Evolutionary conservation across 2,113 vertebrate species (phyloP).

Genomic region (Anhinga rufa): DNA sequence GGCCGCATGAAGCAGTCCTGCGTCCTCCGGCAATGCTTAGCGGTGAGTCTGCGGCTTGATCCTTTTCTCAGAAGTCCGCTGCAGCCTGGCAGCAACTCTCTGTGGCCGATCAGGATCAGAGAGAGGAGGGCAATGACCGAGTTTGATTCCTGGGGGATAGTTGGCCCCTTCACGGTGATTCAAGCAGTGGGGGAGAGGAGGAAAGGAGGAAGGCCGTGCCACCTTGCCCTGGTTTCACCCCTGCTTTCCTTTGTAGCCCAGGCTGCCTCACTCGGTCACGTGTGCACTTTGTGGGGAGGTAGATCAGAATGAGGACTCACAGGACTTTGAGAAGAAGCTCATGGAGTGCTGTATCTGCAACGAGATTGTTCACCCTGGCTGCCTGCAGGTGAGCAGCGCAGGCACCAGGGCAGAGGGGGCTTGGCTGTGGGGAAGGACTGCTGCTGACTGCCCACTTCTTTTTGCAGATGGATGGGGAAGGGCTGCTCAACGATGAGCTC

Average conservation of each 20-base stretch:
- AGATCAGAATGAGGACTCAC: conserved; percentile 85
- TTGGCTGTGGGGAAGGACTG: background rate
- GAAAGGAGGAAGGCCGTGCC: background rate
- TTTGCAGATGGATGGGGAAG: conserved; percentile 87
- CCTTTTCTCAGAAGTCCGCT: background rate
- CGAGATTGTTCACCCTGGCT: conserved; percentile 90
- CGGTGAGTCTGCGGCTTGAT: conserved; percentile 74
- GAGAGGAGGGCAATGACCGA: background rate
- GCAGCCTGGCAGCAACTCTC: background rate
- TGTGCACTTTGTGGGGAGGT: conserved; percentile 93
- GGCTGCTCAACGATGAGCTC: conserved; percentile 90
- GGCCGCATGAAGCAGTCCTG: conserved; percentile 95
- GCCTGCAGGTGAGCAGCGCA: conserved; percentile 79
- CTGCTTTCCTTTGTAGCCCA: conserved; percentile 79
- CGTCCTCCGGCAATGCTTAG: conserved; percentile 87
- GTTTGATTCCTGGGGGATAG: background rate
- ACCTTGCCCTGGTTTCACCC: background rate
- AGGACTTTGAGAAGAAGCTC: conserved; percentile 86
- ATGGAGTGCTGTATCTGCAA: conserved; percentile 98
- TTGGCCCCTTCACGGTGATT: background rate
- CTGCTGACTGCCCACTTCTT: background rate
- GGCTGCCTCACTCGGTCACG: conserved; percentile 89
- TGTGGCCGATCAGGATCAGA: background rate
- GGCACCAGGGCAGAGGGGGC: accelerated
- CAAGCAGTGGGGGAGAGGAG: background rate